Conservation (phyloP, 2,888 invertebrate genomes). For the Dromius quadrimaculatus region DNA sequence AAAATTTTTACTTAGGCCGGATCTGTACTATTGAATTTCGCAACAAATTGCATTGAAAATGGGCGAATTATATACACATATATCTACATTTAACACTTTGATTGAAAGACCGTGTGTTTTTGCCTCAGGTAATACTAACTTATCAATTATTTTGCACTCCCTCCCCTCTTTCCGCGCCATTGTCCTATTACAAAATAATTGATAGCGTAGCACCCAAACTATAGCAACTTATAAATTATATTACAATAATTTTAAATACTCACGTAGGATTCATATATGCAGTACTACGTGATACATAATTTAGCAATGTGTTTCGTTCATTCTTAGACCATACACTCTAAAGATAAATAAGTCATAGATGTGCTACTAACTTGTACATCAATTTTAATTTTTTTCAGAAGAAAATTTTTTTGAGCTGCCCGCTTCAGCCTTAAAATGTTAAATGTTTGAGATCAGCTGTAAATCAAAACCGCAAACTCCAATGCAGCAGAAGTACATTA, state of each 20-base stretch:
- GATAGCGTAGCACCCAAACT: no score
- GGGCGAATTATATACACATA: background rate
- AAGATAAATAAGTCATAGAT: no score
- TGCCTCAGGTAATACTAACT: background rate
- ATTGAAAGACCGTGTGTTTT: background rate
- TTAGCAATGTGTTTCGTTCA: no score
- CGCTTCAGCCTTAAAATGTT: no score
- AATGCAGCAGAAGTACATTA: no score
- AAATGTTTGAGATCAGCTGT: no score
- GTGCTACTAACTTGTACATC: no score
- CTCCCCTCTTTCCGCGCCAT: background rate
- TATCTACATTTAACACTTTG: background rate
- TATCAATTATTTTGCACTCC: constrained; percentile 12
- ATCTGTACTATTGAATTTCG: constrained; percentile 3
- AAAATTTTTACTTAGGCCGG: no score
- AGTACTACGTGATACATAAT: background rate
- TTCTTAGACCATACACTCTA: no score
- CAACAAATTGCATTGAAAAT: constrained; percentile 4
- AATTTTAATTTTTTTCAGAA: no score
- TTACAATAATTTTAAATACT: constrained; percentile 11
- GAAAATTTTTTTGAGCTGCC: no score
- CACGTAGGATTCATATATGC: constrained; percentile 1
- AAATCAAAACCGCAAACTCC: no score
- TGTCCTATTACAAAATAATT: constrained; percentile 8
- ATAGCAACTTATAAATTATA: constrained; percentile 12